Conservation (phyloP, 2,113 vertebrate genomes). For the Micronisus gabar region DNA sequence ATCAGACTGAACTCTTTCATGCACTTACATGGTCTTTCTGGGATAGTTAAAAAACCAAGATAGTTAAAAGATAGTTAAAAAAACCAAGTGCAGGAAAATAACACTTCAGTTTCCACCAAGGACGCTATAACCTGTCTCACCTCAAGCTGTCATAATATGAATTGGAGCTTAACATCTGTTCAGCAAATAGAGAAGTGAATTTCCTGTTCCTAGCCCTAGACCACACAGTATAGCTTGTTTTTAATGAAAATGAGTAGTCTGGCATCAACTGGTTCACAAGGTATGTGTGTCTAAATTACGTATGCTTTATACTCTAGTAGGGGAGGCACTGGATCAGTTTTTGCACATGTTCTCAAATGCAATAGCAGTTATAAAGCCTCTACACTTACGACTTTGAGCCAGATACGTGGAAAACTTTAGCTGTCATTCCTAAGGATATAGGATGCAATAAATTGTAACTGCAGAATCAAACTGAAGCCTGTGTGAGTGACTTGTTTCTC, state of each 20-base stretch:
- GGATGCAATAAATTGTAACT: slow-evolving; percentile 43
- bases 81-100: neutral
- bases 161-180: neutral
- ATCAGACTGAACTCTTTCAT: neutral
- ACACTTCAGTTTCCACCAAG: neutral
- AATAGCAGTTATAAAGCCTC: neutral
- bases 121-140: neutral
- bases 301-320: neutral
- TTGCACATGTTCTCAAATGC: neutral
- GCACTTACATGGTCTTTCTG: neutral
- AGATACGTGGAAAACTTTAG: neutral
- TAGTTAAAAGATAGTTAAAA: neutral
- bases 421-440: neutral
- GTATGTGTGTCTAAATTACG: neutral
- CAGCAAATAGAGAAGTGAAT: neutral
- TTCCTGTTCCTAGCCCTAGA: neutral
- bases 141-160: neutral
- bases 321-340: neutral
- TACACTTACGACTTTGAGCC: neutral
- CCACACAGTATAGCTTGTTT: neutral
- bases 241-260: neutral
- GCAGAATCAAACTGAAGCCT: neutral
- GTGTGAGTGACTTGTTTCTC: neutral
- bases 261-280: neutral
- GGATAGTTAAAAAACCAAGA: neutral